Evolutionary conservation across 2,888 invertebrate genomes (phyloP).

Genomic region (Taenaris catops): DNA sequence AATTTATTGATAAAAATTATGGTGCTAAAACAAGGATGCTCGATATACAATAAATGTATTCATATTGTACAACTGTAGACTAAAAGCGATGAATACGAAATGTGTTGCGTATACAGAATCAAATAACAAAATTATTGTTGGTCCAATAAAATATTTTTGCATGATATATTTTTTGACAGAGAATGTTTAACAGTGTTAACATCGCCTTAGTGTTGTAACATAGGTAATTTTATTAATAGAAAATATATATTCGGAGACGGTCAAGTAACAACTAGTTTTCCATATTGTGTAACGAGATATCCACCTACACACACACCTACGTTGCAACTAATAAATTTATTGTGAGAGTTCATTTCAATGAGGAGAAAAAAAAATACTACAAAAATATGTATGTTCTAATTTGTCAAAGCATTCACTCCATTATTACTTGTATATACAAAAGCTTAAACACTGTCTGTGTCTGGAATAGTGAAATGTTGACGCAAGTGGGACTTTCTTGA

Average conservation of each 20-base stretch:
- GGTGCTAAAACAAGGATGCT: no score
- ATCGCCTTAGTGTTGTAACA: no score
- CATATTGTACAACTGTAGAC: no score
- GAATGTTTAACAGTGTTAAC: no score
- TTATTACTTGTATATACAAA: constrained; percentile 2
- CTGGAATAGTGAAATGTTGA: neutral
- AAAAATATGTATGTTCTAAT: constrained; percentile 8
- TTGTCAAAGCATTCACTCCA: constrained; percentile 8
- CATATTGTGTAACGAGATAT: constrained; percentile 9
- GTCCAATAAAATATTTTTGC: no score
- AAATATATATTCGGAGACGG: neutral
- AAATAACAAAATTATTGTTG: no score
- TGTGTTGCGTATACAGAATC: no score
- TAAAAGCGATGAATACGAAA: no score
- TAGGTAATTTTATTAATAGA: no score
- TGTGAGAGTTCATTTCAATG: constrained; percentile 6
- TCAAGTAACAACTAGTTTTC: constrained; percentile 1
- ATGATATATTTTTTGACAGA: no score
- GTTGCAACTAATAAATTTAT: constrained; percentile 9
- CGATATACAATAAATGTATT: no score
- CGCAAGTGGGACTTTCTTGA: constrained; percentile 6
- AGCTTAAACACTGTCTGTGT: neutral
- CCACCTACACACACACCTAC: constrained; percentile 10
- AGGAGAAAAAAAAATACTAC: constrained; percentile 4
- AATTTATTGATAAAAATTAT: no score